Evolutionary conservation across 1,140 invertebrate genomes (phyloP).

Genomic region (Drusus annulatus): DNA sequence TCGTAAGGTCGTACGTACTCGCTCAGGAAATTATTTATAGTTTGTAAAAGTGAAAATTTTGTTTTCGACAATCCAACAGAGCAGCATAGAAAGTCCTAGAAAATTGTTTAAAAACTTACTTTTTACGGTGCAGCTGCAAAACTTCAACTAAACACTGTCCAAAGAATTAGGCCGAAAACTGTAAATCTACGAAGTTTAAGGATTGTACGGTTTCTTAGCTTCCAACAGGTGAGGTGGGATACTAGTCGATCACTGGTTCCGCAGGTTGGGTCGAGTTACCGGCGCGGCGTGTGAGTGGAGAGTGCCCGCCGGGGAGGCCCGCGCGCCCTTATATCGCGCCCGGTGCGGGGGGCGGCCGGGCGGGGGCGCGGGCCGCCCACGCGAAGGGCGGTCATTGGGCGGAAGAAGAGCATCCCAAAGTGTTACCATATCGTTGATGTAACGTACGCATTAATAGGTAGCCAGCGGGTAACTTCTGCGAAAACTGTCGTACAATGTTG

Average conservation of each 20-base stretch:
- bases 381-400: constrained; percentile 6
- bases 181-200: not conserved
- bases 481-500: too few relatives aligned
- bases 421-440: too few relatives aligned
- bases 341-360: constrained; percentile 13
- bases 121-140: not conserved
- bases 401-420: constrained; percentile 3
- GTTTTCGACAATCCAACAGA: too few relatives aligned
- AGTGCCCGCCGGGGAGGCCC: not conserved
- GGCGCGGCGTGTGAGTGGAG: not conserved
- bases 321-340: not conserved
- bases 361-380: constrained; percentile 2
- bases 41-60: too few relatives aligned
- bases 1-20: too few relatives aligned
- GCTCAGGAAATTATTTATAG: too few relatives aligned
- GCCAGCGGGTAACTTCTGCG: too few relatives aligned
- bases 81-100: too few relatives aligned
- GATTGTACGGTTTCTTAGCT: not conserved
- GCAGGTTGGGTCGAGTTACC: not conserved
- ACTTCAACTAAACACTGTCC: constrained; percentile 1
- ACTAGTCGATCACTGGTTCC: not conserved
- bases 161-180: constrained; percentile 9
- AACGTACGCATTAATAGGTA: too few relatives aligned
- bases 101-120: too few relatives aligned
- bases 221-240: not conserved